Conservation (phyloP, 2,113 vertebrate species). For the Pluvianellus socialis region DNA sequence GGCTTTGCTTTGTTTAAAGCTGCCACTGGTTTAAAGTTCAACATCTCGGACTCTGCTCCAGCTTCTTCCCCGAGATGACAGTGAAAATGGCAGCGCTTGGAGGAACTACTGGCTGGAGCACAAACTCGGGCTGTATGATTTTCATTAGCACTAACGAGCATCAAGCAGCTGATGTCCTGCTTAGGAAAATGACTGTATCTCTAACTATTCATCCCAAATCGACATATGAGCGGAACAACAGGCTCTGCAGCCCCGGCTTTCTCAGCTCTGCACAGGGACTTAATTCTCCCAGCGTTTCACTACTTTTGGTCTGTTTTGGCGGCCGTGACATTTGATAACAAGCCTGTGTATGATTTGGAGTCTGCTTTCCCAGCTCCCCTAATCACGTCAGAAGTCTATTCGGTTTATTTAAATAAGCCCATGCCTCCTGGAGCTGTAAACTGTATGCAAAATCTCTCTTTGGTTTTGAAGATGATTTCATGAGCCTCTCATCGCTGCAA, state of each 20-base stretch:
- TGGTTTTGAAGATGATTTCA: background rate
- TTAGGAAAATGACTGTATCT: constrained; percentile 15
- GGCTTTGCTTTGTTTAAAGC: background rate
- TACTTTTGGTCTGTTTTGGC: background rate
- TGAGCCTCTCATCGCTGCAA: background rate
- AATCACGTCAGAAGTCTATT: background rate
- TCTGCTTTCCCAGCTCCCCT: background rate
- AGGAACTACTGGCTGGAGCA: constrained; percentile 12
- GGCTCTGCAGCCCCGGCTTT: background rate
- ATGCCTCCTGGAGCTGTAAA: background rate
- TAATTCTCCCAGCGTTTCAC: background rate
- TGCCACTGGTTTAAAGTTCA: background rate
- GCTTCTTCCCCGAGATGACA: background rate
- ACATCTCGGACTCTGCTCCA: background rate
- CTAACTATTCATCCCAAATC: background rate
- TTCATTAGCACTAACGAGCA: constrained; percentile 16
- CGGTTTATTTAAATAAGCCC: background rate
- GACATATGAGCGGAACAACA: fast-evolving
- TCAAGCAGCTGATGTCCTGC: background rate
- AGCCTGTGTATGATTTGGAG: background rate
- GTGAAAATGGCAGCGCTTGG: background rate
- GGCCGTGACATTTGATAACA: background rate
- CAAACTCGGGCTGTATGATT: background rate
- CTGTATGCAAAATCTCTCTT: background rate
- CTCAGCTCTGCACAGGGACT: background rate